Evolutionary conservation across 2,797 vertebrate genomes (phyloP), one percentile per base, ranked within the genome.

Genomic region (Florisuga fusca): DNA sequence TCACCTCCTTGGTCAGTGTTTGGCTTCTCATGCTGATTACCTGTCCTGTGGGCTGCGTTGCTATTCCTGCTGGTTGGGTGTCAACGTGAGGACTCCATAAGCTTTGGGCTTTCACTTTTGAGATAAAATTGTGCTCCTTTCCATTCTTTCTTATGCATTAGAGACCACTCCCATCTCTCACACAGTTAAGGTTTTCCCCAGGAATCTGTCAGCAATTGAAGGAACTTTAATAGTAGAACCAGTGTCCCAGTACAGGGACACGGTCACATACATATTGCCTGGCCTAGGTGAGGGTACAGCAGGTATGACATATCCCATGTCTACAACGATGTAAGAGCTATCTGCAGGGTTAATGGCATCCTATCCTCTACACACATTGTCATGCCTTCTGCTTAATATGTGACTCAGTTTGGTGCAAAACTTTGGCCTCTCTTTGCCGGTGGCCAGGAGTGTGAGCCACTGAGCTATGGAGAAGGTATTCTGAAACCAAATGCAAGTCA

Each of bases 231-330:
- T 25, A 50, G 17, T 38, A 43, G 58, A 79, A 7, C 11, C 26
- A 51, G 48, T 1, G 1, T 58, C 25, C 23, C 58, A 33, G 36
- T n/a, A 25, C 45, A 55, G 61, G 51, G 33, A 45, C 2, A 1
- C 26, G 38, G 33, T 73, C 31, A 45, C 27, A 1, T 10, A 17
- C 13, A 2, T 27, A 10, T 22, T 48, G 18, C 33, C 27, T 64
- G 74, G 15, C 34, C 78, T 55, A 80, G 68, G 33, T 1, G 1
- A 46, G 27, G 8, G 43, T 18, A n/a, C 38, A 67, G 57, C 29
- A 43, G 45, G 36, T 76, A 55, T 55, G 46, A 63, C 19, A 0
- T 19, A 25, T 7, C 29, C 34, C 2, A 0, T 6, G 6, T 41
- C 46, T 73, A 33, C 7, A 16, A 26, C 54, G 54, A 43, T 27